Evolutionary conservation across 2,888 invertebrate species (phyloP).

Genomic region (Seira ritae): DNA sequence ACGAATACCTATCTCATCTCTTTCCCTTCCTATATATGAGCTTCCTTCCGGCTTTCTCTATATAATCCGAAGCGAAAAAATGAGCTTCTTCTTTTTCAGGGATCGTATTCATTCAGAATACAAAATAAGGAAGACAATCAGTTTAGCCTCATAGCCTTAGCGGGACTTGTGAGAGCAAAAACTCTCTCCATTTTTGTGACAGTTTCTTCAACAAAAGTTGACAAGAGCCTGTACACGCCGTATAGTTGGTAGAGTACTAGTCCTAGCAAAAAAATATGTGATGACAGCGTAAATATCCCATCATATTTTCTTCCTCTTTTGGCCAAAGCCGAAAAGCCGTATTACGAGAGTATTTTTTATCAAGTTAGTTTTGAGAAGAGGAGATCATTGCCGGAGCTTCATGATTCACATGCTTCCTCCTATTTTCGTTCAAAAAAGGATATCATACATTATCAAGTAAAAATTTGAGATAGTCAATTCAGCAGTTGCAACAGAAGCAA

Average conservation of each 20-base stretch:
- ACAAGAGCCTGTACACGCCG: slow-evolving; percentile 14
- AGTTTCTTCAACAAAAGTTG: slow-evolving; percentile 41
- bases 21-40: not conserved
- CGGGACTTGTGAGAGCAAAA: not conserved
- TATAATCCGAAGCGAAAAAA: not conserved
- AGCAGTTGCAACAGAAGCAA: not conserved
- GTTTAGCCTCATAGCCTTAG: slow-evolving; percentile 28
- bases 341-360: not conserved
- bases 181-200: slow-evolving; percentile 18
- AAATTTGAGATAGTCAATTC: not conserved
- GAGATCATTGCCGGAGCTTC: slow-evolving; percentile 13
- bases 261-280: not conserved
- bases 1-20: not conserved
- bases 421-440: not conserved
- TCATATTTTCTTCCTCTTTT: not conserved
- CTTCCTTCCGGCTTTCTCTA: not conserved
- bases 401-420: not conserved
- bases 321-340: not conserved
- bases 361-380: slow-evolving; percentile 3
- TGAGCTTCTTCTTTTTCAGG: not conserved
- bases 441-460: not conserved
- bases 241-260: too few relatives aligned
- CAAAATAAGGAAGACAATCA: slow-evolving; percentile 37
- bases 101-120: slow-evolving; percentile 23
- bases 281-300: slow-evolving; percentile 3